Conservation (phyloP, 2,888 invertebrate genomes). For the Willowsia nigromaculata region DNA sequence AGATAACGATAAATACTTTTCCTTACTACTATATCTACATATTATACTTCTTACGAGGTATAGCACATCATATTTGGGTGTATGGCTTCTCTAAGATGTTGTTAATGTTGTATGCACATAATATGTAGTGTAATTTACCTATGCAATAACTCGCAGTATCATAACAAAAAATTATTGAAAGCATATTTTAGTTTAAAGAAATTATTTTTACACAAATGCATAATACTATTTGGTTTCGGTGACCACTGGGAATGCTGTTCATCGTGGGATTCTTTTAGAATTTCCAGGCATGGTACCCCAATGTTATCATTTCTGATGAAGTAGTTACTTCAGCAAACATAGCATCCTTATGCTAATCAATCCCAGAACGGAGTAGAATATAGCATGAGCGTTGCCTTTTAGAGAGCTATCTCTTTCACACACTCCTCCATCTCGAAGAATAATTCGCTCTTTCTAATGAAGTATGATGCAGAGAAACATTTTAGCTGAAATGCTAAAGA, state of each 20-base stretch:
- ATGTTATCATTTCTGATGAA: neutral
- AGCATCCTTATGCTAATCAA: neutral
- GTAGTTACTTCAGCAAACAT: neutral
- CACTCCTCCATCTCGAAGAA: neutral
- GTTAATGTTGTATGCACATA: too few relatives aligned
- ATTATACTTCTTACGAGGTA: too few relatives aligned
- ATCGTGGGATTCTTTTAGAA: neutral
- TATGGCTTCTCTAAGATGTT: too few relatives aligned
- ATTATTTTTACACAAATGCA: neutral
- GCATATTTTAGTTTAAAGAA: neutral
- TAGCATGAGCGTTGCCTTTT: neutral
- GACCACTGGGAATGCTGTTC: neutral
- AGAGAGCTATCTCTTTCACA: neutral
- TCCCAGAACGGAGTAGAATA: neutral
- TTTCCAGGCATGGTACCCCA: neutral
- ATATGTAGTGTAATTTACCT: too few relatives aligned
- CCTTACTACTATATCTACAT: too few relatives aligned
- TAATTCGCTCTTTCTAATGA: too few relatives aligned
- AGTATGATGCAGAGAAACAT: too few relatives aligned
- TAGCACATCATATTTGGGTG: too few relatives aligned
- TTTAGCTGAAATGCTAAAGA: too few relatives aligned
- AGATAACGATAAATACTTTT: too few relatives aligned
- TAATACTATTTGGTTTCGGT: neutral
- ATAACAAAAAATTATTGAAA: neutral
- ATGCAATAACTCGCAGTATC: too few relatives aligned